These are phyloP conservation scores for Leptodirus hochenwartii DNA, from an alignment of 2,888 invertebrate genomes.

Conservation along the genomic window DNA sequence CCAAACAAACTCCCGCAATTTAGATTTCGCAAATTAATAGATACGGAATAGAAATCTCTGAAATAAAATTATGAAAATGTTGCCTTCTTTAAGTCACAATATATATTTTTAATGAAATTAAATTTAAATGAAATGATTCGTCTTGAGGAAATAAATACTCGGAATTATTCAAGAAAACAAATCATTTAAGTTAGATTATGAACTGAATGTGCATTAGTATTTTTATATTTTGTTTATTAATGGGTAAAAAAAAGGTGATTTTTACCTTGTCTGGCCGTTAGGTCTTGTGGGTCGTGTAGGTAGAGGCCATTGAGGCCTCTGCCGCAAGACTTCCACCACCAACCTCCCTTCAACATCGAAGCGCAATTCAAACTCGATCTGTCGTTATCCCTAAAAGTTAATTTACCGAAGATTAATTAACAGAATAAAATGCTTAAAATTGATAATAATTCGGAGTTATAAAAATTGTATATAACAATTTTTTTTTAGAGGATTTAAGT, in stretches of 20 bases:
- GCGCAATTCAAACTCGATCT: conserved; percentile 81
- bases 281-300: conserved; percentile 74
- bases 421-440: neutral
- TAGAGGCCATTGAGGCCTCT: conserved; percentile 79
- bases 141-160: too few species aligned
- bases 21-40: neutral
- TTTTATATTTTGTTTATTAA: too few species aligned
- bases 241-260: too few species aligned
- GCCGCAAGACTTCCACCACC: conserved; percentile 94
- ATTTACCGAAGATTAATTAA: neutral
- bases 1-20: neutral
- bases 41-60: too few species aligned
- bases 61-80: too few species aligned
- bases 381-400: conserved; percentile 60
- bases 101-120: too few species aligned
- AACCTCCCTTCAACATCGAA: conserved; percentile 84
- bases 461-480: neutral
- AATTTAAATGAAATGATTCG: too few species aligned
- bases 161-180: too few species aligned
- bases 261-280: conserved; percentile 73
- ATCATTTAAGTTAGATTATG: too few species aligned
- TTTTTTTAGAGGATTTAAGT: too few species aligned
- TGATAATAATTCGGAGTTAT: neutral
- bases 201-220: too few species aligned
- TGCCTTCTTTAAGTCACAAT: too few species aligned